Conservation (phyloP, 2,113 vertebrate species). For the Salminus brasiliensis region DNA sequence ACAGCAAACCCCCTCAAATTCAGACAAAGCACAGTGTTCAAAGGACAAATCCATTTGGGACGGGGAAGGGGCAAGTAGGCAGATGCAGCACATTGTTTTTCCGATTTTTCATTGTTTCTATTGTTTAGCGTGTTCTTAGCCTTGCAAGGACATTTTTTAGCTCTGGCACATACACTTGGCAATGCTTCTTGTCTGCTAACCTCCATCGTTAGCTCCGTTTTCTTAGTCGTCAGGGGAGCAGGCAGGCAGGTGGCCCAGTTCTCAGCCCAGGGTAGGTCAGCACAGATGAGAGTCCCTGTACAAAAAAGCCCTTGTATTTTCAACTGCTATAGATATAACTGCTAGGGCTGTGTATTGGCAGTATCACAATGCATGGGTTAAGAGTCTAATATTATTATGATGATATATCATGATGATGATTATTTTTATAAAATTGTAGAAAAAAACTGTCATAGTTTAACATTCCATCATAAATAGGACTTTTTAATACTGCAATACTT, state of each 20-base stretch:
- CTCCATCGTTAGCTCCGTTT: conserved; percentile 8
- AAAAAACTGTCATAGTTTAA: too few relatives aligned
- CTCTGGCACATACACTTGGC: conserved; percentile 14
- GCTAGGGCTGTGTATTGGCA: too few relatives aligned
- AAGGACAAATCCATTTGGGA: background rate
- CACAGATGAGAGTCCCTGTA: conserved; percentile 14
- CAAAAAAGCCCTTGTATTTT: background rate
- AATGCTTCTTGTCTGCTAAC: conserved; percentile 5
- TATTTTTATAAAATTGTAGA: too few relatives aligned
- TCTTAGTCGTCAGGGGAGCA: conserved; percentile 23
- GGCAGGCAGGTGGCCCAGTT: conserved; percentile 60
- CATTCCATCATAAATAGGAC: too few relatives aligned
- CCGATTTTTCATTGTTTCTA: background rate
- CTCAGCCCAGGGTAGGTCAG: conserved; percentile 37
- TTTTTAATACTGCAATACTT: too few relatives aligned
- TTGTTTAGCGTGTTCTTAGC: background rate
- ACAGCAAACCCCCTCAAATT: conserved; percentile 1
- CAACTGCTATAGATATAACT: background rate
- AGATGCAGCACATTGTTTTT: background rate
- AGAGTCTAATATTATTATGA: too few relatives aligned
- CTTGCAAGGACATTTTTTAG: conserved; percentile 22
- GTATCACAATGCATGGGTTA: too few relatives aligned
- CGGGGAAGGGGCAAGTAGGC: background rate
- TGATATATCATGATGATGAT: too few relatives aligned
- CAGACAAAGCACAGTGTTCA: background rate